Conservation (phyloP, 2,113 vertebrate species). For the Enhydra lutris region DNA sequence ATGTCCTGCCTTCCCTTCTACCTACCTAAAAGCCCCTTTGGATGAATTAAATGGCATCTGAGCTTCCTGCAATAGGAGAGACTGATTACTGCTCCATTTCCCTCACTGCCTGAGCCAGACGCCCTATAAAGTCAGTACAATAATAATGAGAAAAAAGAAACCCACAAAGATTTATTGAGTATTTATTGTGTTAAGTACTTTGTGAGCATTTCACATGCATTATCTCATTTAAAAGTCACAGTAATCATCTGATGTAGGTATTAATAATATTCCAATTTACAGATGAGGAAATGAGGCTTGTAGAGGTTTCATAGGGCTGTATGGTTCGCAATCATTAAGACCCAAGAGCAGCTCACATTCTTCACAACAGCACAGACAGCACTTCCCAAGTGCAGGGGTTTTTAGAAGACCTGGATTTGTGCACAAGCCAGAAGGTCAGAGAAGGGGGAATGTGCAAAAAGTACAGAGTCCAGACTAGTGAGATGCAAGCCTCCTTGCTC, state of each 20-base stretch:
- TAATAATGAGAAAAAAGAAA: not conserved
- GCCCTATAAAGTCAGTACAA: not conserved
- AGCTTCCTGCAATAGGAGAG: not conserved
- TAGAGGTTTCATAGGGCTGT: not conserved
- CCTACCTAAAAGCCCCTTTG: not conserved
- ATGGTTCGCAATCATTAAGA: not conserved
- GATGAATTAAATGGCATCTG: not conserved
- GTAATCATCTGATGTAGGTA: not conserved
- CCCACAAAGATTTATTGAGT: not conserved
- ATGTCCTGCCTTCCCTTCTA: not conserved
- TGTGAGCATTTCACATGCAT: not conserved
- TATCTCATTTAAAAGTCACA: constrained; percentile 16
- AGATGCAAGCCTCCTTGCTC: not conserved
- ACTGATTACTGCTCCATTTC: not conserved
- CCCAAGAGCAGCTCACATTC: not conserved
- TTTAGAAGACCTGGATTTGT: not conserved
- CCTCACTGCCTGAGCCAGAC: not conserved
- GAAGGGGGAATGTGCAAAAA: not conserved
- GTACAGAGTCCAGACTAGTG: not conserved
- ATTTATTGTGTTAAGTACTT: not conserved
- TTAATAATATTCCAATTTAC: not conserved
- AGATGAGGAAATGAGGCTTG: not conserved
- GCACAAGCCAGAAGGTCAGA: not conserved
- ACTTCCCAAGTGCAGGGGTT: not conserved
- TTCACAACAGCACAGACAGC: not conserved